Percentiles rank a stretch among this genome's conserved stretches.
Conservation (phyloP, 2,888 invertebrate species). For the Tenthredo scrophulariae region DNA sequence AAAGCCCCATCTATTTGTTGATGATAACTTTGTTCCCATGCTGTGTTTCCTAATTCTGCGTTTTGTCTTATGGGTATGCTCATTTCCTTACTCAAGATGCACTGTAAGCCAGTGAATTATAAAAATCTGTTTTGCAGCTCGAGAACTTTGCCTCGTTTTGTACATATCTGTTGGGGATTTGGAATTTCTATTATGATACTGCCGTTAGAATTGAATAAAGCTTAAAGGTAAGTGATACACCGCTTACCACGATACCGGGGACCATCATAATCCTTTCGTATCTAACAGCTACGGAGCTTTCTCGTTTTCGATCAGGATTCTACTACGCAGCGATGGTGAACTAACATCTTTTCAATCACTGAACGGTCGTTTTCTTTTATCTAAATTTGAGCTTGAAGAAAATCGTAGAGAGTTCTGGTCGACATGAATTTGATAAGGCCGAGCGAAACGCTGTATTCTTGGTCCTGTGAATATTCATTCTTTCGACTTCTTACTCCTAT, state of each 20-base stretch:
- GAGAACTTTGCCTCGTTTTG: conserved; percentile 2
- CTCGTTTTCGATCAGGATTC: conserved; percentile 13
- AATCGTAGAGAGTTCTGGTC: neutral
- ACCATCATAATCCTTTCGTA: conserved; percentile 24
- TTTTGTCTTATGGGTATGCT: neutral
- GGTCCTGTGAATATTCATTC: neutral
- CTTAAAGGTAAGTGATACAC: conserved; percentile 35
- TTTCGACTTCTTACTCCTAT: neutral
- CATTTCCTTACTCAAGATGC: conserved; percentile 5
- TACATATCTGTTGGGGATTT: conserved; percentile 39
- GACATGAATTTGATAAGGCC: neutral
- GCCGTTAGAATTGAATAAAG: conserved; percentile 32
- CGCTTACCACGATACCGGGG: neutral
- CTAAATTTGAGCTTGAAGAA: neutral
- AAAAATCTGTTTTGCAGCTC: conserved; percentile 13
- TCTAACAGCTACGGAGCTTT: conserved; percentile 21
- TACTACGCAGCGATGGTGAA: neutral
- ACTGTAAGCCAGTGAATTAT: neutral
- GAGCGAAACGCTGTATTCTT: neutral
- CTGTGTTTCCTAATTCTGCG: neutral
- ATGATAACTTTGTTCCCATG: neutral
- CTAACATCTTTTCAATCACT: conserved; percentile 6
- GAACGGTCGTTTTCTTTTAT: neutral
- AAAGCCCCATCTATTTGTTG: neutral
- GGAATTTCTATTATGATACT: conserved; percentile 34